Evolutionary conservation across 1,140 invertebrate species (phyloP), one percentile per base, ranked within the genome.

Genomic region (Drosophila lowei): DNA sequence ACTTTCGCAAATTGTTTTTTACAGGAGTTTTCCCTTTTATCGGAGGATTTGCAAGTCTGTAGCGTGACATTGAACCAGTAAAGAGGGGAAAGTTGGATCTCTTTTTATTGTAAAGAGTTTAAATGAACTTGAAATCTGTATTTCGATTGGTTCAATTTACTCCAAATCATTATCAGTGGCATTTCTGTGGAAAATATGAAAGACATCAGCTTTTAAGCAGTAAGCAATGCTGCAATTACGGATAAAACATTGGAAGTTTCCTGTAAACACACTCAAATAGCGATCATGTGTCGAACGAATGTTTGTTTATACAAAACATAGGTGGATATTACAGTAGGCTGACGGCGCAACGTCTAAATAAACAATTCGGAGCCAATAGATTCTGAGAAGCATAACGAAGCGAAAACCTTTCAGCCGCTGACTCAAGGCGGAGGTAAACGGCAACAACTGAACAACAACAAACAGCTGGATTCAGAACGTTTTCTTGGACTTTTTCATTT

Each of bases 1-100:
- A 77, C 73, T 76, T 77, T 85, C 52, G 49, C 52, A 75, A 84
- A 86, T 85, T 81, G 81, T 79, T 84, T 84, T 74, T 57, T 46
- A 23, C 49, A 54, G 38, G 41, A 34, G 47, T 53, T 63, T 65
- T 58, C 67, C 50, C 66, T 46, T 55, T 66, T 63, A 30, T 34
- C 25, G 5, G 16, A 23, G n/a, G 7, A 16, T 52, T 57, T 41
- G 3, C 2, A 30, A 11, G 23, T 18, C 34, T 21, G 7, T 23
- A 44, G 21, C 21, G 21, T 81, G 81, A 77, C 77, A 86, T 80
- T 86, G 81, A 86, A 77, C 59, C 11, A 44, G 23, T 2, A 3
- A 2, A 16, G 43, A 53, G 41, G 38, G 30, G 16, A 13, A 64
- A 64, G 11, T 13, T 13, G 34, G 34, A 13, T 13, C 11, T 42